phyloP scores from a whole-genome alignment of 30 jellyfish, hydroid and myxozoan species.

The Cassiopea xamachana region DNA sequence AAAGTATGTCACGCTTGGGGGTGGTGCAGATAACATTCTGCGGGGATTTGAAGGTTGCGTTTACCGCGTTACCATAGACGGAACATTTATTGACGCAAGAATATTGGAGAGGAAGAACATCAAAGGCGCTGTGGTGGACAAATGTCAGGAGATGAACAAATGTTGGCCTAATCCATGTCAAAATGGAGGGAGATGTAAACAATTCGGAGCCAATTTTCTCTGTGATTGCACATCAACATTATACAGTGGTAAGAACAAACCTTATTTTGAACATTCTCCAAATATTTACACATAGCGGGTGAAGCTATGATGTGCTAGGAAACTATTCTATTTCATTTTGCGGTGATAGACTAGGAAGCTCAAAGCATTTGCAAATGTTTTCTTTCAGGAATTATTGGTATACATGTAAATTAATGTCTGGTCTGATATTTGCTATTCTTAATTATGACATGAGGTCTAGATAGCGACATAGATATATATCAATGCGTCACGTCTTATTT shows the following conservation, averaged over 20 bases:
- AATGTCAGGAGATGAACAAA: conserved; percentile 72
- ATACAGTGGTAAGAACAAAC: conserved; percentile 60
- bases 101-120: conserved; percentile 44
- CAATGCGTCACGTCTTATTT: too few species aligned
- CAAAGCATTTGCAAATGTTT: too few species aligned
- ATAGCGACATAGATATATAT: too few species aligned
- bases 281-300: too few species aligned
- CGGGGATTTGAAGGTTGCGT: conserved; percentile 94
- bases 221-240: conserved; percentile 88
- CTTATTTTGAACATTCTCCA: too few species aligned
- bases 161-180: conserved; percentile 97
- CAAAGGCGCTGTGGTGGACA: conserved; percentile 68
- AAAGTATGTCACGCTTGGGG: conserved; percentile 83
- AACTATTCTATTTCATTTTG: too few species aligned
- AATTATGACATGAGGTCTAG: too few species aligned
- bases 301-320: too few species aligned
- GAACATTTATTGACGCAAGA: conserved; percentile 74
- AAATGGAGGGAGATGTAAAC: conserved; percentile 88
- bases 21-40: conserved; percentile 92
- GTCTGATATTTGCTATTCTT: too few species aligned
- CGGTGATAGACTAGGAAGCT: too few species aligned
- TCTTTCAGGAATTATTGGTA: too few species aligned
- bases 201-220: conserved; percentile 34
- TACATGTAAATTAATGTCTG: too few species aligned
- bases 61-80: conserved; percentile 80